Evolutionary conservation across 1,140 invertebrate species (phyloP), one percentile per base, ranked within the genome.

Genomic region (Mycetomoellerius zeteki): DNA sequence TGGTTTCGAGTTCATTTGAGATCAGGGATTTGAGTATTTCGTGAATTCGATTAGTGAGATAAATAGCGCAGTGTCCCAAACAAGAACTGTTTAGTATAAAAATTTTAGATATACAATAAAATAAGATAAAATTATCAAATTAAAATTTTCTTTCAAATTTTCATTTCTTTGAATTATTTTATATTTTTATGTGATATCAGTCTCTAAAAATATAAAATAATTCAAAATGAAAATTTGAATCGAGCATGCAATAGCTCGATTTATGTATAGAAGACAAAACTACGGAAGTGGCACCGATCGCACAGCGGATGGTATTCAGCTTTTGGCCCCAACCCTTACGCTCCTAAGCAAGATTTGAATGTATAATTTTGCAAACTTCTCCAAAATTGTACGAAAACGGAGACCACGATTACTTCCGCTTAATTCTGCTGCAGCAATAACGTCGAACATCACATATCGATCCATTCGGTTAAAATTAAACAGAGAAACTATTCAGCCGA

Each of bases 301-400:
- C 8, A 54, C 19, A 7, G 47, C 21, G 16, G 56, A 69, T n/a
- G 4, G 14, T 21, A 10, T n/a, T 33, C 43, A 6, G 16, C 21
- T 30, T 58, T 10, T n/a, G 16, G 47, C n/a, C 16, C 65, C 24
- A 3, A 47, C 12, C 21, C 56, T 8, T 43, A 47, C 27, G 19
- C 47, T 24, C 33, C 50, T 21, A 54, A 21, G 19, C 62, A 56
- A 67, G 67, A 82, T 47, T 21, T 60, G 37, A 82, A 73, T 73
- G 12, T 58, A 54, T 82, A 82, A 82, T 60, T 82, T 82, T 60
- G 67, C 80, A 72, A 82, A 82, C 78, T 37, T 81, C 27, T 30
- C 7, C 30, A 30, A n/a, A 65, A 58, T 65, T 84, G 16, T 47
- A 65, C 27, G 24, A 16, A 21, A 60, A 52, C 12, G 60, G 30